Evolutionary conservation across 2,797 vertebrate species (phyloP).

Genomic region (Hirundo rustica): DNA sequence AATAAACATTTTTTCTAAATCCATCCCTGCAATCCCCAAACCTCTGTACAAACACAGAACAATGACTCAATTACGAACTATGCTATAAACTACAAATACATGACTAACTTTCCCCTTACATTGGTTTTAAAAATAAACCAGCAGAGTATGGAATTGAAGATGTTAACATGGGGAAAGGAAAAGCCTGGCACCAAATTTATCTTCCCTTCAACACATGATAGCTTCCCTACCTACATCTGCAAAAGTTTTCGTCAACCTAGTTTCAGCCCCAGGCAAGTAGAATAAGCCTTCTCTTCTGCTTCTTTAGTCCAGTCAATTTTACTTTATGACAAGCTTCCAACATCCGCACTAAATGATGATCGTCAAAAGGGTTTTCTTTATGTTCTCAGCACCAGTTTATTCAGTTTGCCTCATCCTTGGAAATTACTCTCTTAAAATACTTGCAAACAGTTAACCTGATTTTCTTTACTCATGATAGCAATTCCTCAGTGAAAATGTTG

Average conservation of each 20-base stretch:
- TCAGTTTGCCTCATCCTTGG: neutral
- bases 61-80: conserved; percentile 9
- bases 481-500: neutral
- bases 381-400: neutral
- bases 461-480: neutral
- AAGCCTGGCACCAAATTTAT: neutral
- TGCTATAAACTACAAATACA: neutral
- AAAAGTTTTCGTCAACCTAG: neutral
- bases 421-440: neutral
- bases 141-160: neutral
- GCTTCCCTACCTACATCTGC: neutral
- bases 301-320: neutral
- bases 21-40: conserved; percentile 1
- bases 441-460: neutral
- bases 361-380: neutral
- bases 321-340: neutral
- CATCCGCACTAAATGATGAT: neutral
- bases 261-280: neutral
- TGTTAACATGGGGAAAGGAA: neutral
- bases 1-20: conserved; percentile 38
- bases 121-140: neutral
- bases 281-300: neutral
- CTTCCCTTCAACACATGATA: neutral
- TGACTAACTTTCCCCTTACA: neutral
- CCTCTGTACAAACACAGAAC: conserved; percentile 21